Percentiles rank a stretch among this genome's conserved stretches.
These are phyloP conservation scores for Hippoglossus hippoglossus DNA, from an alignment of 2,797 vertebrate species.

Conservation along the genomic window DNA sequence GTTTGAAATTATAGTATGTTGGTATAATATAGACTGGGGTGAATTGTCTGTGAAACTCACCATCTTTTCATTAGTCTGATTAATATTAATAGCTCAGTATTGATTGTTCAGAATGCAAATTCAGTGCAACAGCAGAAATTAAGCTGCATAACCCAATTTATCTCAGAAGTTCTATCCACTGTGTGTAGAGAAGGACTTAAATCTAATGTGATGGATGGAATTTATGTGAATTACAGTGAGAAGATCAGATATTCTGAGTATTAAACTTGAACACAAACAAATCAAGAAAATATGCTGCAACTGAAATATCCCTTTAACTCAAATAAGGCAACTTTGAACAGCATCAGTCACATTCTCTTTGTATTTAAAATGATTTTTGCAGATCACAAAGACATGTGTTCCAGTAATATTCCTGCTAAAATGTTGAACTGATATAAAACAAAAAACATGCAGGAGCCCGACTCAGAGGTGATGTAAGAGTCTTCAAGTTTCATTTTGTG, in stretches of 20 bases:
- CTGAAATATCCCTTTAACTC: slow-evolving; percentile 3
- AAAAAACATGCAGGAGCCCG: not conserved
- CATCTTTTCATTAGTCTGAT: slow-evolving; percentile 10
- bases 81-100: slow-evolving; percentile 25
- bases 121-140: slow-evolving; percentile 9
- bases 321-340: slow-evolving; percentile 1
- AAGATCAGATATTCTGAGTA: not conserved
- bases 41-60: slow-evolving; percentile 6
- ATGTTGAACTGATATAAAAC: slow-evolving; percentile 30
- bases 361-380: slow-evolving; percentile 11
- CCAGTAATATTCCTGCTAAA: slow-evolving; percentile 29
- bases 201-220: slow-evolving; percentile 6
- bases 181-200: not conserved
- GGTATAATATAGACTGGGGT: not conserved
- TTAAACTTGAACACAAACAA: slow-evolving; percentile 1
- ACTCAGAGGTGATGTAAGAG: slow-evolving; percentile 22
- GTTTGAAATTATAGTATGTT: not conserved
- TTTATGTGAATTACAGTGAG: not conserved
- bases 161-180: slow-evolving; percentile 6
- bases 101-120: slow-evolving; percentile 11
- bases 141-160: slow-evolving; percentile 2
- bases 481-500: slow-evolving; percentile 40
- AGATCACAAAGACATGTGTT: slow-evolving; percentile 23
- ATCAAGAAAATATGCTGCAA: not conserved
- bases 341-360: slow-evolving; percentile 1